Conservation (phyloP, 2,888 invertebrate species). For the Nasonovia ribisnigri region DNA sequence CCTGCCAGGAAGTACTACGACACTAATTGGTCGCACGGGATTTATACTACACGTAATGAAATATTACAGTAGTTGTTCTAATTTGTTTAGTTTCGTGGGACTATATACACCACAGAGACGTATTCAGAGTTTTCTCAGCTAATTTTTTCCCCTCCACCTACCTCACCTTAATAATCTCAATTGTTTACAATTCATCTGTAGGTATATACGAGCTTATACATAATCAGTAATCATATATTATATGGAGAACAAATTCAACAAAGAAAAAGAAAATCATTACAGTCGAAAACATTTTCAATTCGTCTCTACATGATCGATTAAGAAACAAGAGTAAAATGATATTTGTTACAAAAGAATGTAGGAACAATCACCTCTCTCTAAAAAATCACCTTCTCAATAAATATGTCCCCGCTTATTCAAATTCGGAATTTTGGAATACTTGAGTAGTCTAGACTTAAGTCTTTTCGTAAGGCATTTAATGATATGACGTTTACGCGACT, state of each 20-base stretch:
- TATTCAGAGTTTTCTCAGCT: neutral
- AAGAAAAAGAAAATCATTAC: neutral
- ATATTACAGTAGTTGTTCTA: constrained; percentile 40
- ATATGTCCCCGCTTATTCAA: neutral
- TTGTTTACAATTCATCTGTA: neutral
- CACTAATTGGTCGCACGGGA: constrained; percentile 57
- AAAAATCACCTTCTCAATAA: neutral
- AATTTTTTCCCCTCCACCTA: neutral
- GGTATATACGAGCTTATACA: neutral
- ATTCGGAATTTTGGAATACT: neutral
- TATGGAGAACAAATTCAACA: neutral
- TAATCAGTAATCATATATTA: no score
- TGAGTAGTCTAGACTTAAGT: neutral
- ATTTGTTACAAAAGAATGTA: neutral
- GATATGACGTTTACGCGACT: neutral
- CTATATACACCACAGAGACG: neutral
- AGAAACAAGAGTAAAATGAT: neutral
- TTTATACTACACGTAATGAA: constrained; percentile 39
- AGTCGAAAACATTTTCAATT: neutral
- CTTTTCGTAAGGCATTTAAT: neutral
- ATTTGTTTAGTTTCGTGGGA: constrained; percentile 26
- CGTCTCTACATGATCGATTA: neutral
- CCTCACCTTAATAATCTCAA: neutral
- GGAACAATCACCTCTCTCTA: neutral
- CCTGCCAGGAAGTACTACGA: constrained; percentile 21